Conservation (phyloP, 2,113 vertebrate species). For the Oxyruncus cristatus region DNA sequence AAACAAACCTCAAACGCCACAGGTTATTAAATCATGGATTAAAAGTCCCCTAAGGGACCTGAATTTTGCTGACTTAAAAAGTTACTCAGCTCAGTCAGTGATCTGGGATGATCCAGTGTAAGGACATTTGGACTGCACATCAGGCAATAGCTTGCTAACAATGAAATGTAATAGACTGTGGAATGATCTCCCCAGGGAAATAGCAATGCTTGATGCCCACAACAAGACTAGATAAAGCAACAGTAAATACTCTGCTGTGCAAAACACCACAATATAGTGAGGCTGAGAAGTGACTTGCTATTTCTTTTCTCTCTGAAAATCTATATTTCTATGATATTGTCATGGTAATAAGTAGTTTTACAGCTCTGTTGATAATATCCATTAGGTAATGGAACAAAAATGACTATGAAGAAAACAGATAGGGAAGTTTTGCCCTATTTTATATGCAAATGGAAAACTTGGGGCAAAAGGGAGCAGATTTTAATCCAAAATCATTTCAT, state of each 20-base stretch:
- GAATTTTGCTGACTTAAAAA: not conserved
- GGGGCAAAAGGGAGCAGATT: not conserved
- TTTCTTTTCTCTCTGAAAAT: constrained; percentile 6
- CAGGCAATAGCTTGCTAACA: not conserved
- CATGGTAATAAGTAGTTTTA: not conserved
- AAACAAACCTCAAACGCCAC: not conserved
- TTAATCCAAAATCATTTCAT: not conserved
- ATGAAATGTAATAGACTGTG: not conserved
- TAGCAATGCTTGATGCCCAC: not conserved
- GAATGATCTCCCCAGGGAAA: not conserved
- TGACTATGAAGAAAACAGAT: not conserved
- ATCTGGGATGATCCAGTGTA: not conserved
- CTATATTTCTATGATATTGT: not conserved
- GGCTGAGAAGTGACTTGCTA: not conserved
- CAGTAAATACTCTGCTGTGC: not conserved
- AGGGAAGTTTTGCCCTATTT: not conserved
- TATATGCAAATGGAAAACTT: not conserved
- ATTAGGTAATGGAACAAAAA: not conserved
- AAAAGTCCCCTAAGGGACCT: not conserved
- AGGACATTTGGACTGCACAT: not conserved
- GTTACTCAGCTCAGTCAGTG: not conserved
- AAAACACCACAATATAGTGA: not conserved
- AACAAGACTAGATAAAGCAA: not conserved
- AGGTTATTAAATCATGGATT: not conserved
- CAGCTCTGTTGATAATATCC: not conserved